Base-by-base conservation (phyloP, 2,797 vertebrate genomes). In the Cirrhinus mrigala region DNA sequence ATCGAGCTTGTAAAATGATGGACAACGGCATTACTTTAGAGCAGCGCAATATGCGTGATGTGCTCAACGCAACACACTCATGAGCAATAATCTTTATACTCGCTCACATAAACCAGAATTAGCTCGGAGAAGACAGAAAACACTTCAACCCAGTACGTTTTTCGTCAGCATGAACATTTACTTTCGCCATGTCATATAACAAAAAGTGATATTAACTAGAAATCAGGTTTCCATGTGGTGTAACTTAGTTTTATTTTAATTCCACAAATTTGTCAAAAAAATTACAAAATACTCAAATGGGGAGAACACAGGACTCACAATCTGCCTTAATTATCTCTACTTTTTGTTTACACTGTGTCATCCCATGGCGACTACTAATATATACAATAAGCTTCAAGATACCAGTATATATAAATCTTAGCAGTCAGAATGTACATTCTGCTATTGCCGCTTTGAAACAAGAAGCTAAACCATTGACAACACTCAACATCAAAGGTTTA, bases 271-370 rank as follows among this genome's bases (percentile, higher is more conserved):
- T 97, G 98, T 99, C 97, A 97, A 99, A 99, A 99, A 99, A 99
- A 99, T 99, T 99, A 99, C 98, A 99, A 99, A 99, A 99, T 99
- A 99, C 98, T 99, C 97, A 98, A 99, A 99, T 99, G 98, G 98
- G 99, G 97, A 99, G 97, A 99, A 99, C 97, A 99, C 98, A 99
- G 97, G 98, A 99, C 97, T 99, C 98, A 99, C 98, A 96, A 98
- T 96, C 96, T 96, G 97, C 95, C 94, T 97, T 97, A 96, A 97
- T 97, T 95, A 95, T 97, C 97, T 97, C 97, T 99, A 99, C 97
- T 97, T 97, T 96, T 98, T 97, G 96, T 98, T 96, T 96, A 98
- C 98, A 98, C 97, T 97, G 98, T 98, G 97, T 98, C 96, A 97
- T 97, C 98, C 97, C 98, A 98, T 97, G 97, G 97, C 95, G 95